Evolutionary conservation across 2,797 vertebrate species (phyloP), one percentile per base, ranked within the genome.

Genomic region (Coregonus sp.): DNA sequence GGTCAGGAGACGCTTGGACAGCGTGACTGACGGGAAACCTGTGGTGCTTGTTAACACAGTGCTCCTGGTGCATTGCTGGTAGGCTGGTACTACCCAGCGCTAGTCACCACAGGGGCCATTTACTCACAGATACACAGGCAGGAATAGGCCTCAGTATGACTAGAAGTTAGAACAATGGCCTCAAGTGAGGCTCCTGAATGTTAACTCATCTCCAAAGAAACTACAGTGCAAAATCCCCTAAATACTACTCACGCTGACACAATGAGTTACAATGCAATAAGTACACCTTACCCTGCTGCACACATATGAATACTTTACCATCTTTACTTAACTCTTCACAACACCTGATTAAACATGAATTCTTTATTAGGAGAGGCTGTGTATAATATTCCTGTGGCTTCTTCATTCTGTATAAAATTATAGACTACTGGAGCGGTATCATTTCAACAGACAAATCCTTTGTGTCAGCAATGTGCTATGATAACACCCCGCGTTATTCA

Each of bases 71-170:
- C 40, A 9, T 82, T 86, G 81, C 88, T 85, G 90, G 59, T 50
- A 56, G 15, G 15, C 84, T 87, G 81, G 89, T 85, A 91, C 89
- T 25, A 82, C 86, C 84, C 79, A 86, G 84, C 72, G 82, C 86
- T 66, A 80, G 51, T 79, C 81, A 77, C 80, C 56, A 86, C 65
- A 18, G 75, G 15, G 68, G 4, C 16, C 77, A 20, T 59, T 31
- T 25, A 72, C 40, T 35, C 25, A 54, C 70, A 74, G 9, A 18
- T 25, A 16, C 51, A 31, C 52, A 61, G 51, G 59, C 65, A 67
- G 52, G 79, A 78, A 29, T 69, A 79, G 72, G 78, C 70, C 72
- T 37, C 2, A 76, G 82, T 77, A 84, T 80, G 2, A 47, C 68
- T 7, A 47, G 16, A 47, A 51, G 15, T 51, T n/a, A 25, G 18